phyloP scores from a whole-genome alignment of 2,113 vertebrate genomes.

The Sakesphorus luctuosus region DNA sequence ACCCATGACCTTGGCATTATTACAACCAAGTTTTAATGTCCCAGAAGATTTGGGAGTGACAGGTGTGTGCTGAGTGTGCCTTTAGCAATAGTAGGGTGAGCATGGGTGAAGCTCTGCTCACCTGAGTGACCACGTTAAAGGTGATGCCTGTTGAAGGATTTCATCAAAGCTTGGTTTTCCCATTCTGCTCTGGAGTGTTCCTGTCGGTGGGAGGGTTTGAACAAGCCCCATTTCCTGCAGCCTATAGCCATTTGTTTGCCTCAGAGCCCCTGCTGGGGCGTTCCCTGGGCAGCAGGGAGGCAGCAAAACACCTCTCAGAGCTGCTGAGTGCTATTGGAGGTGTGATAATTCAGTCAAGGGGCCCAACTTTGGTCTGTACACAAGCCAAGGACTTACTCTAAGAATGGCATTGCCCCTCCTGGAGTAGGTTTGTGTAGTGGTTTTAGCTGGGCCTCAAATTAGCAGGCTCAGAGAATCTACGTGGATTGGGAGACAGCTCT shows the following conservation, averaged over 20 bases:
- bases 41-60: background rate
- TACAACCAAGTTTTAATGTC: no score
- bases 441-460: no score
- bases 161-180: background rate
- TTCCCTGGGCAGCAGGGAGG: background rate
- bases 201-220: background rate
- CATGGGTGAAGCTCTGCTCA: background rate
- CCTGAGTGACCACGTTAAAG: background rate
- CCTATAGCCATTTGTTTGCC: background rate
- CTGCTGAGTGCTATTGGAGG: background rate
- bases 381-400: background rate
- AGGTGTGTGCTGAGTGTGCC: background rate
- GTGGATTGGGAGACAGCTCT: no score
- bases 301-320: background rate
- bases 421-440: no score
- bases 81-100: background rate
- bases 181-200: background rate
- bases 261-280: background rate
- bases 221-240: conserved; percentile 15
- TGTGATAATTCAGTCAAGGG: background rate
- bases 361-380: background rate
- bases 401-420: background rate
- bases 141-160: background rate
- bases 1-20: no score
- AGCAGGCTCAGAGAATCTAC: no score